These are phyloP conservation scores for Magallana gigas DNA, from an alignment of 1,140 invertebrate genomes.

Conservation along the genomic window DNA sequence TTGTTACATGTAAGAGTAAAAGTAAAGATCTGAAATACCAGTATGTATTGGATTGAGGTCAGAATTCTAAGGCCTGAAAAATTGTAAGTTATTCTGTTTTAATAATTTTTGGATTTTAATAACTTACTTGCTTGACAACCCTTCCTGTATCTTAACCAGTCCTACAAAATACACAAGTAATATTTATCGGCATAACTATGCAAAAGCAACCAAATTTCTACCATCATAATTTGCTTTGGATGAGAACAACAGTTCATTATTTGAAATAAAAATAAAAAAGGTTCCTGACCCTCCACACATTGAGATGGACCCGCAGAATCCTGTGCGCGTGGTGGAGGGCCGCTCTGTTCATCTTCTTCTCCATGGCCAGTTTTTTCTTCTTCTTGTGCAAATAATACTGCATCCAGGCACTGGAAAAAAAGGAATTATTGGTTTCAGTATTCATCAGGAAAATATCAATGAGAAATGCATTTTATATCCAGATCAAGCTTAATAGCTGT, in stretches of 20 bases:
- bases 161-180: constrained; percentile 59
- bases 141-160: constrained; percentile 75
- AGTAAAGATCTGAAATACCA: too few species aligned
- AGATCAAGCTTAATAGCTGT: too few species aligned
- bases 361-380: constrained; percentile 60
- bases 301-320: constrained; percentile 65
- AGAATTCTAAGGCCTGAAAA: too few species aligned
- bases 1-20: background rate
- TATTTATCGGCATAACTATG: background rate
- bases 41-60: too few species aligned
- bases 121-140: constrained; percentile 77
- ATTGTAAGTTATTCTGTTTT: too few species aligned
- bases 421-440: too few species aligned
- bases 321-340: constrained; percentile 66
- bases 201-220: too few species aligned
- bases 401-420: constrained; percentile 69
- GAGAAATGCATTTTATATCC: too few species aligned
- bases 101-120: background rate
- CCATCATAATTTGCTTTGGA: background rate
- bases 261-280: background rate
- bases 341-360: constrained; percentile 68
- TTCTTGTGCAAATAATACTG: constrained; percentile 71
- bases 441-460: too few species aligned
- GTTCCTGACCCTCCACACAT: constrained; percentile 68
- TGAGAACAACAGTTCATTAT: background rate